These are phyloP conservation scores for Pachyramphus minor DNA, from an alignment of 2,113 vertebrate species.

Conservation along the genomic window DNA sequence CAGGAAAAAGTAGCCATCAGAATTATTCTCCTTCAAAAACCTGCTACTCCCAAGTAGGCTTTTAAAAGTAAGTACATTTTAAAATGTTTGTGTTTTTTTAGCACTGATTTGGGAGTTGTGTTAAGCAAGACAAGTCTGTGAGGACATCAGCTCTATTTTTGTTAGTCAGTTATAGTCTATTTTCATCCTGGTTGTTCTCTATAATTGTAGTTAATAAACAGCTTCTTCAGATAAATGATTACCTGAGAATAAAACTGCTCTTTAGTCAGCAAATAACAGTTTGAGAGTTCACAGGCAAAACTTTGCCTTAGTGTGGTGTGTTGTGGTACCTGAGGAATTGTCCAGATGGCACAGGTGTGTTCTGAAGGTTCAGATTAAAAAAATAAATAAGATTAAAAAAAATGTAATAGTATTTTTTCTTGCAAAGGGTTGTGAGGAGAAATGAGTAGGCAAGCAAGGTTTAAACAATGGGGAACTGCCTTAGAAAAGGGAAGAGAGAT, in stretches of 20 bases:
- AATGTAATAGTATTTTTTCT: neutral
- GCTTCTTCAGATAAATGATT: constrained; percentile 41
- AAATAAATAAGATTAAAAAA: neutral
- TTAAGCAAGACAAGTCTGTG: neutral
- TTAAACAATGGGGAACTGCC: neutral
- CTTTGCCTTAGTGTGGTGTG: neutral
- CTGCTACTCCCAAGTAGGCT: neutral
- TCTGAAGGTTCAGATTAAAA: neutral
- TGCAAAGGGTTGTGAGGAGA: neutral
- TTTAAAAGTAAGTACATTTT: neutral
- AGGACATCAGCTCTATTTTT: neutral
- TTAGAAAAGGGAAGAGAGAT: neutral
- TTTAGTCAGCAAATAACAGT: constrained; percentile 17
- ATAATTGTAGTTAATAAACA: constrained; percentile 36
- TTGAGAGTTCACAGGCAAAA: neutral
- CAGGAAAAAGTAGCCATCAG: neutral
- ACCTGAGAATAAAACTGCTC: constrained; percentile 12
- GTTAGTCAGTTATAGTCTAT: neutral
- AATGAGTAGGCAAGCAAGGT: neutral
- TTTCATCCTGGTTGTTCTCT: neutral
- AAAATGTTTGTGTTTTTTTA: neutral
- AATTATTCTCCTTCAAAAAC: neutral
- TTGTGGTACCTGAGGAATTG: neutral
- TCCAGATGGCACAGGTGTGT: neutral
- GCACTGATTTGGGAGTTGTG: neutral